Percentiles rank a stretch among this genome's conserved stretches.
Evolutionary conservation across 1,140 invertebrate species (phyloP).

Genomic region (Aricia agestis): DNA sequence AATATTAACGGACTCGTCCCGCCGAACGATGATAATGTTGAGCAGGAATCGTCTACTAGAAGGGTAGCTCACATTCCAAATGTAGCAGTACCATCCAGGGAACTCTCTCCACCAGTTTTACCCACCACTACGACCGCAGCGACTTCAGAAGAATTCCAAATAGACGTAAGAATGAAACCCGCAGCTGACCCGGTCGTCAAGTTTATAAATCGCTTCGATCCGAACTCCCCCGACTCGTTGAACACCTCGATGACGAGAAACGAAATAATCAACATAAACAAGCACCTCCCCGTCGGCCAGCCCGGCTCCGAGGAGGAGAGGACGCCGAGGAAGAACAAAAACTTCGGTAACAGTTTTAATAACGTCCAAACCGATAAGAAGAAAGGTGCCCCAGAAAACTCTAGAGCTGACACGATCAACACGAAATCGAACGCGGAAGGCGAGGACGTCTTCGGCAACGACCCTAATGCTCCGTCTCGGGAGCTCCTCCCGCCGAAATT

Average conservation of each 20-base stretch:
- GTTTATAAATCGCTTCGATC: slow-evolving; percentile 71
- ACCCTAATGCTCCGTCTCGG: slow-evolving; percentile 36
- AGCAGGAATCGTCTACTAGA: background rate
- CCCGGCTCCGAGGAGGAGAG: slow-evolving; percentile 59
- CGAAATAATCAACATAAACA: slow-evolving; percentile 58
- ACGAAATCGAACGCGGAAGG: slow-evolving; percentile 37
- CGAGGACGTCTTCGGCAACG: slow-evolving; percentile 17
- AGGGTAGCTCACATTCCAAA: background rate
- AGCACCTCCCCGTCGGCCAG: slow-evolving; percentile 56
- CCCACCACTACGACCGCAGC: slow-evolving; percentile 43
- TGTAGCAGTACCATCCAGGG: slow-evolving; percentile 31
- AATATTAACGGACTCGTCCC: too few species aligned
- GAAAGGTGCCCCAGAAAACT: slow-evolving; percentile 38
- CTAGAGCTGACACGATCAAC: slow-evolving; percentile 53
- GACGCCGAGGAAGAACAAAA: slow-evolving; percentile 53
- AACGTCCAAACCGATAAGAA: slow-evolving; percentile 43
- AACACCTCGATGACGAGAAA: slow-evolving; percentile 60
- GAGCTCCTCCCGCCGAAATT: slow-evolving; percentile 59
- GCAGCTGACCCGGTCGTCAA: slow-evolving; percentile 51
- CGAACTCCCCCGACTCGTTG: slow-evolving; percentile 54
- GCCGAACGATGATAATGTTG: background rate
- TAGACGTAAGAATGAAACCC: slow-evolving; percentile 37
- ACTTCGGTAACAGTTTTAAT: slow-evolving; percentile 51
- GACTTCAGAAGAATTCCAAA: slow-evolving; percentile 32
- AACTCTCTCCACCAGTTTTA: slow-evolving; percentile 41